These are phyloP conservation scores for Parnassius glacialis DNA, from an alignment of 2,888 invertebrate genomes.

Conservation along the genomic window DNA sequence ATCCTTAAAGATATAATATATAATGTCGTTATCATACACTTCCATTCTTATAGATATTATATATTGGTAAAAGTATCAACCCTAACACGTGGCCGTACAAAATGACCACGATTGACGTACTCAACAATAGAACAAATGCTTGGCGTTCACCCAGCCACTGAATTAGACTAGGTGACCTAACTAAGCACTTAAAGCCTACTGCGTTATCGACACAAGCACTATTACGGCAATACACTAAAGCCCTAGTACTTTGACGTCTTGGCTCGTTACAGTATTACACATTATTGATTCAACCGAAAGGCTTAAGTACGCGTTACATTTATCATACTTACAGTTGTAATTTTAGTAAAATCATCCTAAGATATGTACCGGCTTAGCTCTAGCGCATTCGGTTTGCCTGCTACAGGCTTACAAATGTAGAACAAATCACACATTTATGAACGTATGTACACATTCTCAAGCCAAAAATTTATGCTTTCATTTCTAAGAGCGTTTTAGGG, in stretches of 20 bases:
- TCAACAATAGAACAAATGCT: slow-evolving; percentile 74
- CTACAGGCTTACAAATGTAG: too few species aligned
- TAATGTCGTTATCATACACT: too few species aligned
- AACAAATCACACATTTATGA: too few species aligned
- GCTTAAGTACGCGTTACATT: background rate
- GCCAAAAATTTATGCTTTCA: too few species aligned
- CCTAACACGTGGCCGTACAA: slow-evolving; percentile 55
- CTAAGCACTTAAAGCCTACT: slow-evolving; percentile 22
- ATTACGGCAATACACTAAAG: slow-evolving; percentile 5
- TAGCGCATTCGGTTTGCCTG: too few species aligned
- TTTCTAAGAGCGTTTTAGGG: too few species aligned
- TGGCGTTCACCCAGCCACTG: slow-evolving; percentile 71
- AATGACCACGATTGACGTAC: slow-evolving; percentile 53
- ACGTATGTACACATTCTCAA: too few species aligned
- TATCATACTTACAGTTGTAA: background rate
- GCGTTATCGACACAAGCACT: slow-evolving; percentile 15
- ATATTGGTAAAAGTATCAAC: slow-evolving; percentile 32
- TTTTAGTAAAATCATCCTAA: background rate
- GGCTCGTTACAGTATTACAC: slow-evolving; percentile 8
- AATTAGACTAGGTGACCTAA: slow-evolving; percentile 62
- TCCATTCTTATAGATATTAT: too few species aligned
- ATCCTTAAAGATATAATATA: too few species aligned
- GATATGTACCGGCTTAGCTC: too few species aligned
- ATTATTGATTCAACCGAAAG: slow-evolving; percentile 12
- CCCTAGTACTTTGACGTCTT: slow-evolving; percentile 1